Evolutionary conservation across 2,888 invertebrate species (phyloP), one percentile per base, ranked within the genome.

Genomic region (Gnatocerus cornutus): DNA sequence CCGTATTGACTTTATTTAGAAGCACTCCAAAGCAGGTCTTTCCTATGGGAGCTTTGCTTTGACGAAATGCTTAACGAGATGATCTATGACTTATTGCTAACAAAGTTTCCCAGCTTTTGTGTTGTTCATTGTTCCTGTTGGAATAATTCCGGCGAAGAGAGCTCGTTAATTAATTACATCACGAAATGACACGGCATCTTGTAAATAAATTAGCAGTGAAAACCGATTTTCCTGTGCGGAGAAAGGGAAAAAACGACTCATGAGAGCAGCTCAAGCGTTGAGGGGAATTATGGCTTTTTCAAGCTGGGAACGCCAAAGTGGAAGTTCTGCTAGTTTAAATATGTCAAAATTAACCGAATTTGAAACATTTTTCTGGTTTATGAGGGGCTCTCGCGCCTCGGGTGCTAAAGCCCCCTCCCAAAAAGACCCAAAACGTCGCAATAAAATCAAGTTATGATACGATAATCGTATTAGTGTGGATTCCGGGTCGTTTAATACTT

Each of bases 81-180:
- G 63, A 63, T 63, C 52, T 63, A 63, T 63, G 63, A 63, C 52
- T 63, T 63, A 63, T 63, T 53, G 63, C 63, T 53, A 45, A 63
- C 63, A 63, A 61, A 63, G 63, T 63, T 63, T 63, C 53, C 10
- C 27, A 39, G 63, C 52, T 63, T 63, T 63, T 63, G 63, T 53
- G 30, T 43, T 53, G 63, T 63, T 53, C 63, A 53, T 63, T 63
- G 63, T 63, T 53, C 37, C 53, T 43, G 52, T 63, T 53, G 45
- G 53, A 63, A 63, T 63, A 63, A 63, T 63, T 63, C 45, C 45
- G 37, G 43, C 6, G 41, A 63, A 63, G 63, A 53, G 52, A 52
- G 43, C 52, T 41, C 29, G 52, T 53, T 63, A 63, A 62, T 62
- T 62, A 62, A 63, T 63, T 63, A 63, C 45, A 52, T 53, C 52